Evolutionary conservation across 2,888 invertebrate species (phyloP).

Genomic region (Theretra japonica): DNA sequence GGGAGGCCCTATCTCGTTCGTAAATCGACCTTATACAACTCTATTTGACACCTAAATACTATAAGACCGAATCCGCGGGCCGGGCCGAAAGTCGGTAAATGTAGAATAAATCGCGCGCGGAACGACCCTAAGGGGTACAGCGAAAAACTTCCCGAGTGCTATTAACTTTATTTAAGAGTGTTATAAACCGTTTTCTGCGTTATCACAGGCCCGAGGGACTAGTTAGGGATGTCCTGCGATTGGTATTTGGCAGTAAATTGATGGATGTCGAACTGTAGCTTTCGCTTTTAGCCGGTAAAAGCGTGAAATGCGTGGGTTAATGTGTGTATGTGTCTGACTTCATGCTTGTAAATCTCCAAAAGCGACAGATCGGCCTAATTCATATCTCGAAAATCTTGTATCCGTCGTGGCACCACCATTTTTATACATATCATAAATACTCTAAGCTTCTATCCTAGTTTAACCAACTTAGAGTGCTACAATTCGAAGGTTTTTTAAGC

Average conservation of each 20-base stretch:
- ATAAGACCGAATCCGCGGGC: slow-evolving; percentile 64
- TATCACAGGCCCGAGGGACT: slow-evolving; percentile 75
- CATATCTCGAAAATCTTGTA: too few relatives aligned
- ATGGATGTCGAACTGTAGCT: background rate
- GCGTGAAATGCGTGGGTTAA: background rate
- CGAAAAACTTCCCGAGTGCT: slow-evolving; percentile 79
- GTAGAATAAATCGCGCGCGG: slow-evolving; percentile 77
- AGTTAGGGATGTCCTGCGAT: slow-evolving; percentile 67
- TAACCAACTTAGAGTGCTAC: too few relatives aligned
- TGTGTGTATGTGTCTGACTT: too few relatives aligned
- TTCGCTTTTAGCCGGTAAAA: background rate
- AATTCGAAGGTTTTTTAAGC: too few relatives aligned
- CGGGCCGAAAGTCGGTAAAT: slow-evolving; percentile 73
- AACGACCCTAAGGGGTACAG: slow-evolving; percentile 78
- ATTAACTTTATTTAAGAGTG: slow-evolving; percentile 83
- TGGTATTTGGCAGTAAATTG: slow-evolving; percentile 46
- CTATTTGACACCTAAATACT: slow-evolving; percentile 75
- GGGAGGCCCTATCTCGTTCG: slow-evolving; percentile 58
- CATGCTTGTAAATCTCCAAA: too few relatives aligned
- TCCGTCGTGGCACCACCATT: too few relatives aligned
- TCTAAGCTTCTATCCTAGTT: too few relatives aligned
- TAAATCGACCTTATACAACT: slow-evolving; percentile 71
- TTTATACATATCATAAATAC: too few relatives aligned
- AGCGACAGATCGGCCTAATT: too few relatives aligned
- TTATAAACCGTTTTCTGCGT: slow-evolving; percentile 81